A percentile compares a stretch with the other conserved stretches of the same genome.
Conservation (phyloP, 2,888 invertebrate species). For the Caradrina clavipalpis region DNA sequence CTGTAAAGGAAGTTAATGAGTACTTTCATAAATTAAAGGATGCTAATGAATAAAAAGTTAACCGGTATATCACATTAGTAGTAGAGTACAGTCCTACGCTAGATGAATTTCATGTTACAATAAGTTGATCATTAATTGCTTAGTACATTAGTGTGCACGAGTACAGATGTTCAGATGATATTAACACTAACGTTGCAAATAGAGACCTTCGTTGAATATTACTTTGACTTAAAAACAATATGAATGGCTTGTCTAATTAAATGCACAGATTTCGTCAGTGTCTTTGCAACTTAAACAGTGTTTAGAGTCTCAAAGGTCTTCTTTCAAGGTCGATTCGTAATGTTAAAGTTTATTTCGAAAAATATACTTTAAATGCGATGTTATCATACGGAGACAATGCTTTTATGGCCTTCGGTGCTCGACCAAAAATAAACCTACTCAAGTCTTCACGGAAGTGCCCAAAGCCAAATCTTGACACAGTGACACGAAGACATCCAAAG, state of each 20-base stretch:
- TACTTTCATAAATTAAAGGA: not conserved
- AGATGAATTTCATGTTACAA: conserved; percentile 21
- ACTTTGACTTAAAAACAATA: not conserved
- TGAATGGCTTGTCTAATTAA: not conserved
- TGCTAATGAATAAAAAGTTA: conserved; percentile 8
- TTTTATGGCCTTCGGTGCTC: conserved; percentile 9
- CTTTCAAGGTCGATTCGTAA: not conserved
- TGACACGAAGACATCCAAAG: conserved; percentile 28
- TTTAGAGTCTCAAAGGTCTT: conserved; percentile 9
- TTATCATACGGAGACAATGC: conserved; percentile 22
- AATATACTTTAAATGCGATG: not conserved
- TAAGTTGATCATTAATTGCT: conserved; percentile 33
- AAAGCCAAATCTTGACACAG: conserved; percentile 45
- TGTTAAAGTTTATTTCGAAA: not conserved
- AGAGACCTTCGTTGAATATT: not conserved
- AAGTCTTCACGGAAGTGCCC: conserved; percentile 2
- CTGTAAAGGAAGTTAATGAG: not conserved
- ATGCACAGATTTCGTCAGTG: not conserved
- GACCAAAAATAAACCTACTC: conserved; percentile 39
- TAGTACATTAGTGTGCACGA: conserved; percentile 23
- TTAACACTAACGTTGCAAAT: conserved; percentile 47
- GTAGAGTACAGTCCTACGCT: conserved; percentile 12
- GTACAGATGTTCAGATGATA: conserved; percentile 1
- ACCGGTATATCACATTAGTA: conserved; percentile 31
- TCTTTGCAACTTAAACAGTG: not conserved